These are phyloP conservation scores for Kradibia gibbosae DNA, from an alignment of 1,140 invertebrate genomes.

Conservation along the genomic window DNA sequence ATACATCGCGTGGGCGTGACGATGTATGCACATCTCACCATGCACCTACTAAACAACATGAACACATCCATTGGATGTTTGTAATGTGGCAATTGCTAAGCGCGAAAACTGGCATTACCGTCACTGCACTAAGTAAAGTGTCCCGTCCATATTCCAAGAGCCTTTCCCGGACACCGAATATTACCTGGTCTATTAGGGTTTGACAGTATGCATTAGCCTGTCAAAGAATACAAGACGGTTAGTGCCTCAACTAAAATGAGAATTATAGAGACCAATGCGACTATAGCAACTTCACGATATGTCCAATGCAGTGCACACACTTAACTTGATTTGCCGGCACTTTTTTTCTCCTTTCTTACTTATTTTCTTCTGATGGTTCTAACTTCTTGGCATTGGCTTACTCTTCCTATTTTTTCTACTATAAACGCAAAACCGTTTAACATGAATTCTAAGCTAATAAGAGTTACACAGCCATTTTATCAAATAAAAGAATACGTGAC, in stretches of 20 bases:
- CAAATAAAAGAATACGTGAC: background rate
- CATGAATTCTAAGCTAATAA: background rate
- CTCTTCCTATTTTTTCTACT: background rate
- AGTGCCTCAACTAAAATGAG: background rate
- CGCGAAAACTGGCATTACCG: background rate
- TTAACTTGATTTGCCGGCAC: background rate
- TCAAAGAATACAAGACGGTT: background rate
- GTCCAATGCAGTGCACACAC: background rate
- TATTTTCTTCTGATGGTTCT: background rate
- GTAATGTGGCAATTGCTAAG: background rate
- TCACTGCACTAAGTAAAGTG: background rate
- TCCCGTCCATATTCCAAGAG: background rate
- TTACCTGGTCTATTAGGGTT: constrained; percentile 7
- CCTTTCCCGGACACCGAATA: background rate
- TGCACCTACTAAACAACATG: background rate
- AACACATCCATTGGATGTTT: background rate
- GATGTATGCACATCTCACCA: background rate
- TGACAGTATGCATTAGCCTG: constrained; percentile 11
- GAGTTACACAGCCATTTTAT: background rate
- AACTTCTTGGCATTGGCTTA: background rate
- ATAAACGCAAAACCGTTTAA: background rate
- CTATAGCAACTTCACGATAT: background rate
- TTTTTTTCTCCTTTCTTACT: background rate
- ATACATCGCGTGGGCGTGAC: background rate
- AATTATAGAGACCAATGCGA: background rate